phyloP scores from a whole-genome alignment of 2,113 vertebrate genomes.

The Equus przewalskii region DNA sequence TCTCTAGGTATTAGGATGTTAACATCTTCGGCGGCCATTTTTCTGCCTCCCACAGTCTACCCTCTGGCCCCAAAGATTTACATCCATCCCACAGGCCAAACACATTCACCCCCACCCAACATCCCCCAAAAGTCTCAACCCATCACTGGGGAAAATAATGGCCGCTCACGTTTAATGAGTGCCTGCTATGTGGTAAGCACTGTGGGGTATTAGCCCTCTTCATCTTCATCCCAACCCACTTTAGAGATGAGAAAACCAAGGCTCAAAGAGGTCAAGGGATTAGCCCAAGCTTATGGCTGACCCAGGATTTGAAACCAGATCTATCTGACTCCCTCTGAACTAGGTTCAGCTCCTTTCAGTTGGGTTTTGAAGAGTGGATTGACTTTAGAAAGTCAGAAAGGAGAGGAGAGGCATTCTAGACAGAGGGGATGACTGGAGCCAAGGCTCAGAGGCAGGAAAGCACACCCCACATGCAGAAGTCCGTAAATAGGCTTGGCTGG shows the following conservation, averaged over 20 bases:
- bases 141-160: background rate
- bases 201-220: background rate
- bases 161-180: background rate
- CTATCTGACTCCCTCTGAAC: background rate
- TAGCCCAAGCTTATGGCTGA: background rate
- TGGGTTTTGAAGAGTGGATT: background rate
- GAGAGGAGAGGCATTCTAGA: background rate
- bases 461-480: rapidly evolving
- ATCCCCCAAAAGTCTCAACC: background rate
- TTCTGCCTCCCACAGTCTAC: background rate
- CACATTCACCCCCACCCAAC: background rate
- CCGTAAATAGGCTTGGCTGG: background rate
- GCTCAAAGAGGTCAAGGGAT: background rate
- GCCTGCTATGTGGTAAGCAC: background rate
- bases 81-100: background rate
- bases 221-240: background rate
- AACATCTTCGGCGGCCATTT: background rate
- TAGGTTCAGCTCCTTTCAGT: background rate
- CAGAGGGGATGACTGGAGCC: background rate
- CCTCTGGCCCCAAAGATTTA: background rate
- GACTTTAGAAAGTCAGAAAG: background rate
- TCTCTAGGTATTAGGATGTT: background rate
- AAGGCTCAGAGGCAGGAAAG: background rate
- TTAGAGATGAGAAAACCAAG: background rate
- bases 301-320: background rate